Evolutionary conservation across 1,140 invertebrate genomes (phyloP).

Genomic region (Drosophila triauraria): DNA sequence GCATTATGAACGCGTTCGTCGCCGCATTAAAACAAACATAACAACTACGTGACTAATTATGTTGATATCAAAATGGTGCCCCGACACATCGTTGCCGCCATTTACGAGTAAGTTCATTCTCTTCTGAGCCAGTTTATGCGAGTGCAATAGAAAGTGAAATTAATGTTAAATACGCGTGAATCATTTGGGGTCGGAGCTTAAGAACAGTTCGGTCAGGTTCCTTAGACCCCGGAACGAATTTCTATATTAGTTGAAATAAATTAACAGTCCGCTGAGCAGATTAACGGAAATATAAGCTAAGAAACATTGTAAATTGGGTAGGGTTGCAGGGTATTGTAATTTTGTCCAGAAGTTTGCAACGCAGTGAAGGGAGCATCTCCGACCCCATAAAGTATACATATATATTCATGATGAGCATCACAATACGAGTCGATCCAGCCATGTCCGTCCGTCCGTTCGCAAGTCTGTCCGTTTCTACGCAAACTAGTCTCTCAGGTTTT

Average conservation of each 20-base stretch:
- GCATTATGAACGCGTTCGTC: constrained; percentile 76
- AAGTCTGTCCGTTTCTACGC: too few species aligned
- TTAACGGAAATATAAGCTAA: constrained; percentile 3
- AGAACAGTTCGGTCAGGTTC: constrained; percentile 28
- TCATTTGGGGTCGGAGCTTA: constrained; percentile 48
- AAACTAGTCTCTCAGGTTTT: too few species aligned
- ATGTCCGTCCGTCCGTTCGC: too few species aligned
- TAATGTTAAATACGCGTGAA: constrained; percentile 77
- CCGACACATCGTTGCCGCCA: constrained; percentile 18
- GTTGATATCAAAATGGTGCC: constrained; percentile 73
- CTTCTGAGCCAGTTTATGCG: constrained; percentile 32
- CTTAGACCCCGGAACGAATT: constrained; percentile 51
- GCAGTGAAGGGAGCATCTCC: too few species aligned
- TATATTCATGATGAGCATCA: too few species aligned
- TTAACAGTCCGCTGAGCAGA: constrained; percentile 36
- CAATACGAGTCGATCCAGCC: too few species aligned
- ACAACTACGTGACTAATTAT: constrained; percentile 84
- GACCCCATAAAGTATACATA: too few species aligned
- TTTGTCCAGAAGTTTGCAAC: too few species aligned
- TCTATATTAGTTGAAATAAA: constrained; percentile 65
- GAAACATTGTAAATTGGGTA: too few species aligned
- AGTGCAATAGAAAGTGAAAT: constrained; percentile 76
- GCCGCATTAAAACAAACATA: constrained; percentile 79
- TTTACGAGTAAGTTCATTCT: constrained; percentile 43
- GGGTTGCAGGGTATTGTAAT: too few species aligned